Percentiles rank a stretch among this genome's conserved stretches.
Evolutionary conservation across 2,113 vertebrate genomes (phyloP).

Genomic region (Corythornis cristatus): DNA sequence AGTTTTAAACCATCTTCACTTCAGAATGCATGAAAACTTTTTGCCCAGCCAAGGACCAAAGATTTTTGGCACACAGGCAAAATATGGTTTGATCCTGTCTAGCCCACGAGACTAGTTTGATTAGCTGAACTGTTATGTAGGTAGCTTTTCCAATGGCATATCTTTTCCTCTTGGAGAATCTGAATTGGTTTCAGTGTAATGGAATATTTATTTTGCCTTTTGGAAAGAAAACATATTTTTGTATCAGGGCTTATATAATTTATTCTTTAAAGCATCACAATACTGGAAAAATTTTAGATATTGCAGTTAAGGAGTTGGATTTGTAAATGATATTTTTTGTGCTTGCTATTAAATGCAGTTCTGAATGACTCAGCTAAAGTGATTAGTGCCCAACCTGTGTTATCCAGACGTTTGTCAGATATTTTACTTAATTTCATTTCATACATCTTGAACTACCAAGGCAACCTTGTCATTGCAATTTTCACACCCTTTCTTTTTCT

Average conservation of each 20-base stretch:
- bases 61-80: neutral
- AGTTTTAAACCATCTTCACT: slow-evolving; percentile 4
- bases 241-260: neutral
- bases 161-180: neutral
- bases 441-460: slow-evolving; percentile 68
- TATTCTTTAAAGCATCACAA: neutral
- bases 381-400: slow-evolving; percentile 42
- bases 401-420: slow-evolving; percentile 71
- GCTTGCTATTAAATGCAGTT: neutral
- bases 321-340: neutral
- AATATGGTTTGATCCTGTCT: neutral
- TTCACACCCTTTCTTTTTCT: slow-evolving; percentile 73
- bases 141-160: neutral
- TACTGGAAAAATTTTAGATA: neutral
- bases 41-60: neutral
- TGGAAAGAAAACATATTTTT: neutral
- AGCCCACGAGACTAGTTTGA: neutral
- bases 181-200: neutral
- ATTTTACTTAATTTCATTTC: slow-evolving; percentile 76
- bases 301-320: neutral
- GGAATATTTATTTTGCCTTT: neutral
- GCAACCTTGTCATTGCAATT: slow-evolving; percentile 81
- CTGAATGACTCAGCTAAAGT: slow-evolving; percentile 15
- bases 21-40: neutral
- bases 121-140: neutral